These are phyloP conservation scores for Caenorhabditis plicata DNA, from an alignment of 2,888 invertebrate species.

Conservation along the genomic window DNA sequence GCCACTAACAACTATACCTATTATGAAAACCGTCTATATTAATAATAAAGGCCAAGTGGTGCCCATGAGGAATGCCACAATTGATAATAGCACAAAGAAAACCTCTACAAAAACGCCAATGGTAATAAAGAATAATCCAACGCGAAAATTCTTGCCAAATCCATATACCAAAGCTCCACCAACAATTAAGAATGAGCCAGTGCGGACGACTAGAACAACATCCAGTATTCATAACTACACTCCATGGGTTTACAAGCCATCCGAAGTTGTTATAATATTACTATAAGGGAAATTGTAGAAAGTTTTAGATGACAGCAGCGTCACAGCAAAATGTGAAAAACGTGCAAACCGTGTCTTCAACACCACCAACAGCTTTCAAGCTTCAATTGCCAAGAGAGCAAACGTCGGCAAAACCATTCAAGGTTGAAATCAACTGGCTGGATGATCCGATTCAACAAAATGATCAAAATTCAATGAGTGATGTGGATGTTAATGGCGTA, in stretches of 20 bases:
- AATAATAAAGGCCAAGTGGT: constrained; percentile 16
- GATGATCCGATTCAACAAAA: no score
- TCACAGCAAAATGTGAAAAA: constrained; percentile 19
- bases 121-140: constrained; percentile 5
- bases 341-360: constrained; percentile 12
- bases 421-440: constrained; percentile 46
- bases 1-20: constrained; percentile 8
- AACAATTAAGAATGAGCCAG: constrained; percentile 11
- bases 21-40: constrained; percentile 21
- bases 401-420: constrained; percentile 39
- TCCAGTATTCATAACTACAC: constrained; percentile 15
- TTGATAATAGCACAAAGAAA: no score
- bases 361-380: constrained; percentile 19
- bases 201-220: constrained; percentile 22
- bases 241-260: constrained; percentile 21
- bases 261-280: constrained; percentile 10
- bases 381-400: constrained; percentile 23
- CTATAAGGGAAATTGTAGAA: background rate
- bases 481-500: no score
- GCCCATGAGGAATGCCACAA: no score
- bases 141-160: constrained; percentile 29
- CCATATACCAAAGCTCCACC: no score
- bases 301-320: background rate
- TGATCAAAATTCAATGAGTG: no score
- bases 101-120: constrained; percentile 3